Percentiles rank a stretch among this genome's conserved stretches.
Evolutionary conservation across 2,797 vertebrate genomes (phyloP).

Genomic region (Gymnoscopelus braueri): DNA sequence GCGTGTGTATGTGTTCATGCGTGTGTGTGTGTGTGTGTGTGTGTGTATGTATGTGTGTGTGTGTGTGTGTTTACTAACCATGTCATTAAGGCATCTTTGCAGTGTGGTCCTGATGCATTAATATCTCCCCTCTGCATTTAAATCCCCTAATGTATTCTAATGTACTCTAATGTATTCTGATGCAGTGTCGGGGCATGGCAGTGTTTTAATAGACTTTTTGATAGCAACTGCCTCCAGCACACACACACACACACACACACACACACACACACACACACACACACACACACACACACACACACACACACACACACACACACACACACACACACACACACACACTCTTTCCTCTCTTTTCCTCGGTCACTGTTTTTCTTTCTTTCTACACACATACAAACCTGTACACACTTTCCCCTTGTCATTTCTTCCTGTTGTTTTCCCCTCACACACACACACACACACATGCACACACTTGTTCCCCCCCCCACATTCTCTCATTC

Average conservation of each 20-base stretch:
- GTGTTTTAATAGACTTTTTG: constrained; percentile 75
- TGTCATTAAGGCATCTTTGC: constrained; percentile 64
- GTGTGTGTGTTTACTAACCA: constrained; percentile 33
- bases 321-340: not conserved
- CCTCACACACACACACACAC: not conserved
- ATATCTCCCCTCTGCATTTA: constrained; percentile 71
- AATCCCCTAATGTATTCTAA: constrained; percentile 80
- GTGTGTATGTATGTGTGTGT: constrained; percentile 6
- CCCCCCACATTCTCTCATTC: no score
- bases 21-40: constrained; percentile 23
- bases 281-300: no score
- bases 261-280: not conserved
- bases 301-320: constrained; percentile 12
- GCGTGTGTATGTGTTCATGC: constrained; percentile 6
- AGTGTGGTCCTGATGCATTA: constrained; percentile 73
- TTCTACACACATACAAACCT: no score
- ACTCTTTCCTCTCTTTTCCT: no score
- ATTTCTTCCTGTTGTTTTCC: no score
- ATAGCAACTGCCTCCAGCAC: constrained; percentile 65
- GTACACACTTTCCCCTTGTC: no score
- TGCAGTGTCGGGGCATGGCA: constrained; percentile 60
- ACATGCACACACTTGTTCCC: not conserved
- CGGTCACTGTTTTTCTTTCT: no score
- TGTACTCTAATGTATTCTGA: constrained; percentile 80
- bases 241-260: constrained; percentile 5